These are phyloP conservation scores for Oreocharis arfaki DNA, from an alignment of 2,113 vertebrate genomes.

Conservation along the genomic window DNA sequence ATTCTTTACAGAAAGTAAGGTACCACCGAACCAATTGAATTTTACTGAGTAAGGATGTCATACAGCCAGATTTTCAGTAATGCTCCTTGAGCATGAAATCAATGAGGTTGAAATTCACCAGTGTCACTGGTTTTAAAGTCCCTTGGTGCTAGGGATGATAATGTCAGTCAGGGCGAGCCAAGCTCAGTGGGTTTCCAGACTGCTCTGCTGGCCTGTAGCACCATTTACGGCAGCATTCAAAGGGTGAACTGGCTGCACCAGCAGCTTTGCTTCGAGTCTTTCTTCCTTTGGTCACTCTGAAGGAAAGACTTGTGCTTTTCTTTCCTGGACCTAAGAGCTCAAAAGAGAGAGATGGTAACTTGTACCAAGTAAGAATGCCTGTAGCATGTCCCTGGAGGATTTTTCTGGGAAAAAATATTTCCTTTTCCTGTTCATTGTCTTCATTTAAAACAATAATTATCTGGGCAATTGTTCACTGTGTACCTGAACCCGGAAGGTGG, in stretches of 20 bases:
- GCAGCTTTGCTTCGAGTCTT: background rate
- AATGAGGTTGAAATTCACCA: background rate
- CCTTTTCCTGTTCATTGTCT: background rate
- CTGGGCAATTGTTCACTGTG: background rate
- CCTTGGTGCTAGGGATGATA: background rate
- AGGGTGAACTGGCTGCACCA: background rate
- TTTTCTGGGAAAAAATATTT: background rate
- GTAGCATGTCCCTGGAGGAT: background rate
- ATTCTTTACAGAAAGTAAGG: background rate
- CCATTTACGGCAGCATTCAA: background rate
- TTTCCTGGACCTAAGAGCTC: background rate
- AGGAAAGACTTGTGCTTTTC: background rate
- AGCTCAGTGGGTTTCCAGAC: background rate
- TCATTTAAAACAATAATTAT: background rate
- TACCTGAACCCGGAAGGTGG: background rate
- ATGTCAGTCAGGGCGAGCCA: background rate
- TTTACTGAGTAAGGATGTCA: background rate
- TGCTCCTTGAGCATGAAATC: background rate
- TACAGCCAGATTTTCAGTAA: background rate
- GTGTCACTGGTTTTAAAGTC: background rate
- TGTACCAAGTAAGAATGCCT: rapidly evolving
- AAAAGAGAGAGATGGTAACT: background rate
- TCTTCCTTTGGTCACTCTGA: background rate
- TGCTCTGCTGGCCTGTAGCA: background rate
- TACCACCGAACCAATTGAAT: background rate